Evolutionary conservation across 1,140 invertebrate genomes (phyloP).

Genomic region (Aphis craccivora): DNA sequence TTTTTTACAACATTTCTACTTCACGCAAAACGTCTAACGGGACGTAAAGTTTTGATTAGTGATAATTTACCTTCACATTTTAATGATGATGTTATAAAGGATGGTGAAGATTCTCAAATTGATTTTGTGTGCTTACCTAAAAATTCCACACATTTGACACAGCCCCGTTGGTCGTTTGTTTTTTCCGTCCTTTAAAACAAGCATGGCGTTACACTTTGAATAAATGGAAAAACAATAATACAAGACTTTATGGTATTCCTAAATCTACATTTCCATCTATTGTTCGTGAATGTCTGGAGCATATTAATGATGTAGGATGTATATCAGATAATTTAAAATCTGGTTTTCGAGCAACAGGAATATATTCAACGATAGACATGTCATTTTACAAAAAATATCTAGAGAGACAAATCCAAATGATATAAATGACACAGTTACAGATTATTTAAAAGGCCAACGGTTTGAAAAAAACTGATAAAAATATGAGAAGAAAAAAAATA

Average conservation of each 20-base stretch:
- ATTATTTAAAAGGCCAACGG: too few species aligned
- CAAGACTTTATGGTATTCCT: background rate
- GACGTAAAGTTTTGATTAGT: background rate
- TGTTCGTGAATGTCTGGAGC: too few species aligned
- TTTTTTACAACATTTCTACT: background rate
- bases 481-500: too few species aligned
- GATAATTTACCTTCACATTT: constrained; percentile 17
- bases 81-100: background rate
- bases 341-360: too few species aligned
- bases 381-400: too few species aligned
- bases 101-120: constrained; percentile 62
- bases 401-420: too few species aligned
- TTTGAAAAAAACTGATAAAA: too few species aligned
- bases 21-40: background rate
- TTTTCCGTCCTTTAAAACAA: constrained; percentile 63
- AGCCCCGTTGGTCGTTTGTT: constrained; percentile 64
- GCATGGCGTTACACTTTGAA: constrained; percentile 62
- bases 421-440: too few species aligned
- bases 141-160: constrained; percentile 65
- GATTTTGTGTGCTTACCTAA: constrained; percentile 64
- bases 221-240: constrained; percentile 59
- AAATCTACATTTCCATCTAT: background rate
- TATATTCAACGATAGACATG: too few species aligned
- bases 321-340: too few species aligned
- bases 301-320: too few species aligned